Conservation (phyloP, 2,888 invertebrate genomes). For the Apodemia mormo region DNA sequence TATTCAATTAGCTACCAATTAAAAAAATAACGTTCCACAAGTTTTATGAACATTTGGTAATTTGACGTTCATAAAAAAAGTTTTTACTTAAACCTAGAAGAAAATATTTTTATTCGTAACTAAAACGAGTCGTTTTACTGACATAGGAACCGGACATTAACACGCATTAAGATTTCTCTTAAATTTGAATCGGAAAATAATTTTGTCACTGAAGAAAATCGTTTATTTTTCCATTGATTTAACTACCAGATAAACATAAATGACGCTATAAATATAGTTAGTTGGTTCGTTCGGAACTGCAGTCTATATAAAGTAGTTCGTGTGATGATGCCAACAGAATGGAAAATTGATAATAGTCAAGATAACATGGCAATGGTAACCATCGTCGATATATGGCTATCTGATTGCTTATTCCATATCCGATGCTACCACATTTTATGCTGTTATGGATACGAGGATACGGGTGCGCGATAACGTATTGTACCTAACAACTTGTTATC, state of each 20-base stretch:
- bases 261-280: conserved; percentile 1
- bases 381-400: conserved; percentile 53
- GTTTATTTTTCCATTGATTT: background rate
- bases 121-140: too few relatives aligned
- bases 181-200: too few relatives aligned
- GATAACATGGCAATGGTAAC: conserved; percentile 37
- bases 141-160: too few relatives aligned
- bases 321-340: conserved; percentile 3
- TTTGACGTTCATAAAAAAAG: too few relatives aligned
- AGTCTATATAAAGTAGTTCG: conserved; percentile 5
- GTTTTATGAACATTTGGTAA: too few relatives aligned
- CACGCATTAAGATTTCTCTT: too few relatives aligned
- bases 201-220: too few relatives aligned
- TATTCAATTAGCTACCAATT: too few relatives aligned
- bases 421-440: conserved; percentile 52
- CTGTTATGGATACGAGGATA: conserved; percentile 42
- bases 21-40: too few relatives aligned
- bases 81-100: too few relatives aligned
- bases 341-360: conserved; percentile 46
- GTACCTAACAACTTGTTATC: background rate
- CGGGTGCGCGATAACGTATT: conserved; percentile 1
- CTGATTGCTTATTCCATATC: conserved; percentile 63
- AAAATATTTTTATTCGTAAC: too few relatives aligned
- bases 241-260: background rate
- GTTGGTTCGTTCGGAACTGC: background rate